phyloP scores from a whole-genome alignment of 2,888 invertebrate species.

The Gisinianus flammeolus region DNA sequence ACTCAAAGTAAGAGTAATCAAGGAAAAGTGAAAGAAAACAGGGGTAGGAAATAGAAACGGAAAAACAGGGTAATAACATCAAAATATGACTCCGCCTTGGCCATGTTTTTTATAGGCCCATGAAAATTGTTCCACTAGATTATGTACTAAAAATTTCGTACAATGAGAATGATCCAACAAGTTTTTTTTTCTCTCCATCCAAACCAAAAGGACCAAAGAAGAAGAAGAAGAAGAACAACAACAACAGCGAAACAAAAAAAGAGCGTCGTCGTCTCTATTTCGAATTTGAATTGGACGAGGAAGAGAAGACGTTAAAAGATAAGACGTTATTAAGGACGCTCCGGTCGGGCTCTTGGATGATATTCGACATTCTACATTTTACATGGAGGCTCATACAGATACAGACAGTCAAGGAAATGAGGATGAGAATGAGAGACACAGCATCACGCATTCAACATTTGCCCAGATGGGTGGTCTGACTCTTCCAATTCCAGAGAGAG shows the following conservation, averaged over 20 bases:
- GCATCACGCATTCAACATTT: conserved; percentile 24
- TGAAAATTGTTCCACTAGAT: conserved; percentile 6
- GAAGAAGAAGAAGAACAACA: neutral
- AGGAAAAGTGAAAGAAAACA: neutral
- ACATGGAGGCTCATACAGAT: neutral
- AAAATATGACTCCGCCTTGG: conserved; percentile 9
- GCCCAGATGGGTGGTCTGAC: conserved; percentile 31
- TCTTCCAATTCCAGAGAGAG: neutral
- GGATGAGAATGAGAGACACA: conserved; percentile 18
- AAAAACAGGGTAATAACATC: neutral
- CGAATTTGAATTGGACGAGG: neutral
- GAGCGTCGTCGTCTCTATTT: neutral
- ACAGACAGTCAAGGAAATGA: neutral
- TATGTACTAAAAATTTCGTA: neutral
- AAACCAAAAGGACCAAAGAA: neutral
- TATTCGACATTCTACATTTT: neutral
- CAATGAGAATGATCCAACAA: neutral
- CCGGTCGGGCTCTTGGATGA: neutral
- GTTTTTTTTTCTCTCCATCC: neutral
- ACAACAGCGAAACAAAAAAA: neutral
- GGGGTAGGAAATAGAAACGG: neutral
- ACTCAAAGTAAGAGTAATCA: too few relatives aligned
- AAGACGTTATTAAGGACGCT: conserved; percentile 16
- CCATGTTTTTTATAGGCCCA: neutral
- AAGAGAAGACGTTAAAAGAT: conserved; percentile 15